Evolutionary conservation across 2,888 invertebrate genomes (phyloP), one percentile per base, ranked within the genome.

Genomic region (Lottia gigantea): DNA sequence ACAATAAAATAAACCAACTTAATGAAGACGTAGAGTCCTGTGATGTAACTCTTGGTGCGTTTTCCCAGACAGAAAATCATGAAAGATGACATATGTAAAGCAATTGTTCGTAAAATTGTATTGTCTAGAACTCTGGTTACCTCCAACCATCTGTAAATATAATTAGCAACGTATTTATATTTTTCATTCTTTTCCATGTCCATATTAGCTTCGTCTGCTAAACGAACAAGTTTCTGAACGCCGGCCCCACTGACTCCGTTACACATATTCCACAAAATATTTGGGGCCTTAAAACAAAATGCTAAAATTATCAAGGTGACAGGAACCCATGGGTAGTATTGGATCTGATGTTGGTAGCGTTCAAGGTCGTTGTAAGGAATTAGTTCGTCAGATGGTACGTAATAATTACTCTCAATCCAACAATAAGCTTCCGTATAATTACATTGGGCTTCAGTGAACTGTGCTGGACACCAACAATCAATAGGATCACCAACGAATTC

Each of bases 281-380:
- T 71, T 2, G 82, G 82, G 0, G 78, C 26, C 45, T 79, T 79
- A 61, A 80, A 74, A n/a, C 77, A 66, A 62, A 76, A 71, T 14
- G 81, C 76, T 69, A 76, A 70, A 64, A 75, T 70, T 4, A 79
- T 68, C 11, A 82, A 73, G 19, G 81, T 80, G 46, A 81, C 74
- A 0, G 82, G 82, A 0, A 80, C 75, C 78, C 80, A 77, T 40
- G 78, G 82, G 46, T 82, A 81, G 66, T 79, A 82, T 0, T 77
- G 72, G 8, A 81, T 66, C 49, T 74, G 75, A 25, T 68, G 68
- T 45, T 73, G 66, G 14, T 72, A 45, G 8, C 76, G 63, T 4
- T 73, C 68, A 3, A 67, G 65, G 12, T 64, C 64, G 19, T 73
- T 64, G 1, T 62, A 66, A 15, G 77, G 77, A 16, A 78, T 68